A percentile compares a stretch with the other conserved stretches of the same genome.
Conservation (phyloP, 30 jellyfish, hydroid and myxozoan species). For the Catostylus mosaicus region DNA sequence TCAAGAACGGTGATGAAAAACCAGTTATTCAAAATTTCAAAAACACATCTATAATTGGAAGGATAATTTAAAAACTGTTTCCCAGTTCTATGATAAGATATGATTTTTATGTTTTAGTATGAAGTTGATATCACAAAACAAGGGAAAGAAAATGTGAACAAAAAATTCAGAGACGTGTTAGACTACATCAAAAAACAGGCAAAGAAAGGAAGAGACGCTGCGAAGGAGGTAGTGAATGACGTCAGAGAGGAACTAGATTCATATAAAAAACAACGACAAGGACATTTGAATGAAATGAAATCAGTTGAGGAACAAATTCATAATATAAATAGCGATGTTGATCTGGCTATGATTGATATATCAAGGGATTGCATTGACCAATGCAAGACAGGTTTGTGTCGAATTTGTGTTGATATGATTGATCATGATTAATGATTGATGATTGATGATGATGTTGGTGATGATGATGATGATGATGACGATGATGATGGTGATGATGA, state of each 20-base stretch:
- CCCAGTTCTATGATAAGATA: too few relatives aligned
- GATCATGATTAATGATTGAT: not conserved
- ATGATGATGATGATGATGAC: too few relatives aligned
- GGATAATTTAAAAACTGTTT: too few relatives aligned
- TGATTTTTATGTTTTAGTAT: constrained; percentile 3
- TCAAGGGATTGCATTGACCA: constrained; percentile 45
- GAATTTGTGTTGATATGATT: not conserved
- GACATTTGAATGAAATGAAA: constrained; percentile 9
- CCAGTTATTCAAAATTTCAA: too few relatives aligned
- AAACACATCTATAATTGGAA: too few relatives aligned
- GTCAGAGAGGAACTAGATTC: not conserved
- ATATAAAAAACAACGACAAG: not conserved
- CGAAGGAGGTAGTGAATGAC: not conserved
- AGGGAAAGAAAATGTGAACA: constrained; percentile 16
- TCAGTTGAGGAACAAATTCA: constrained; percentile 19
- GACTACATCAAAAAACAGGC: not conserved
- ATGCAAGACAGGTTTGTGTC: constrained; percentile 46
- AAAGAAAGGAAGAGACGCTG: constrained; percentile 28
- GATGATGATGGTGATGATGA: too few relatives aligned
- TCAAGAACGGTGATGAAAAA: too few relatives aligned
- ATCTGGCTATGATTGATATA: constrained; percentile 18
- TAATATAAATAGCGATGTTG: constrained; percentile 1
- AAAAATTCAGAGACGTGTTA: constrained; percentile 7
- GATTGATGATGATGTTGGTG: too few relatives aligned
- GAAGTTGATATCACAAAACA: constrained; percentile 4